phyloP scores from a whole-genome alignment of 1,140 invertebrate genomes.

The Coenobita brevimanus region DNA sequence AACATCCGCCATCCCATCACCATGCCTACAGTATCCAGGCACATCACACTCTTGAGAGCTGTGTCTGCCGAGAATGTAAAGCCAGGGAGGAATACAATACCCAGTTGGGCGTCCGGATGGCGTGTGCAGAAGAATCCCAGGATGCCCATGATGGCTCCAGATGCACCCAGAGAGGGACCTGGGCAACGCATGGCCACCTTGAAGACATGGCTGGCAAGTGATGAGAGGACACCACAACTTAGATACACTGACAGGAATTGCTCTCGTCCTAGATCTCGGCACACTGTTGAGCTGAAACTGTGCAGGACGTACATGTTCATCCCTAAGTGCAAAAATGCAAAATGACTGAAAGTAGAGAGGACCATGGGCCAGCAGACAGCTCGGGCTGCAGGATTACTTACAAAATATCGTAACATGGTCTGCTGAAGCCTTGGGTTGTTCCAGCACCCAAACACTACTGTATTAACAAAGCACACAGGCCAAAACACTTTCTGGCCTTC shows the following conservation, averaged over 20 bases:
- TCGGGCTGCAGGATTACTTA: conserved; percentile 85
- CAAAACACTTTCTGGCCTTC: conserved; percentile 86
- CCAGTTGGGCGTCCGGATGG: conserved; percentile 89
- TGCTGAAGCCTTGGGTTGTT: conserved; percentile 81
- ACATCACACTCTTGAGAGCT: conserved; percentile 89
- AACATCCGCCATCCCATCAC: conserved; percentile 92
- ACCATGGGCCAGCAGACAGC: conserved; percentile 89
- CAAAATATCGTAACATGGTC: conserved; percentile 90
- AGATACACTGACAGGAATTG: conserved; percentile 95
- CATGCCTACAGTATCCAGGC: conserved; percentile 86
- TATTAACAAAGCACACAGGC: conserved; percentile 86
- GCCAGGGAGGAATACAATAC: conserved; percentile 92
- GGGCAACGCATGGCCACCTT: conserved; percentile 82
- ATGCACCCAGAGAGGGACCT: conserved; percentile 91
- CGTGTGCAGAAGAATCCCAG: conserved; percentile 89
- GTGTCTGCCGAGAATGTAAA: conserved; percentile 88
- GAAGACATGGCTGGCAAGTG: conserved; percentile 87
- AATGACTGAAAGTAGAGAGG: conserved; percentile 94
- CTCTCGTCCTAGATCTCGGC: conserved; percentile 86
- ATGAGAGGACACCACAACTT: conserved; percentile 89
- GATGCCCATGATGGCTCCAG: conserved; percentile 93
- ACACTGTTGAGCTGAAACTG: conserved; percentile 79
- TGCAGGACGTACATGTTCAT: conserved; percentile 97
- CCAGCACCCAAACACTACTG: conserved; percentile 89
- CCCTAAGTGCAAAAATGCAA: conserved; percentile 87